Base-by-base conservation (phyloP, 2,888 invertebrate species). In the Aproaerema taeniolella region DNA sequence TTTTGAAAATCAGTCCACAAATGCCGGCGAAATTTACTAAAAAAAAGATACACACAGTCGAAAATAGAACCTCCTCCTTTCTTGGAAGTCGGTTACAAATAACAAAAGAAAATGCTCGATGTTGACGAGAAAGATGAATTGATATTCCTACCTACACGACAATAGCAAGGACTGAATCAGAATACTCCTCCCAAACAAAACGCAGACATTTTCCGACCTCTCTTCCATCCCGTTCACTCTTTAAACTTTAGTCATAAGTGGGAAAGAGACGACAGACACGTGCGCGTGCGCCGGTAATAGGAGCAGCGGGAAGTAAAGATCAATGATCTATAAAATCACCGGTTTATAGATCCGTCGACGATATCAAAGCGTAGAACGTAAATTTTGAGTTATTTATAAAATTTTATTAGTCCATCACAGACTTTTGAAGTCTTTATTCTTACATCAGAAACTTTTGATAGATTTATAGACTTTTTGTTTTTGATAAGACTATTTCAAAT, bases 311-410 rank as follows among this genome's bases (percentile, higher is more conserved):
- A 36, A 17, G 42, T 34, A 43, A 56, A 56, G 59, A 58, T 58
- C 58, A 58, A 58, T 58, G 57, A 53, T 58, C 59, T 56, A 58
- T 58, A 49, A 58, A 58, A 39, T 32, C 7, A 17, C 37, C 16
- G 31, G 2, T 17, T 24, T 33, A 33, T 32, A 11, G 39, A 33
- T 39, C 32, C n/a, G 15, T 13, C 33, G 39, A 39, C 32, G 29
- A 11, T 15, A 15, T 31, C 31, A 17, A 7, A 20, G n/a, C 30
- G 30, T 8, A 7, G 30, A 30, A 14, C 12, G 13, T 30, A 30
- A 30, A 30, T 32, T 2, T n/a, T n/a, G 17, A 17, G 10, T 20
- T 32, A 32, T 32, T 16, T 32, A 9, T 32, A 20, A n/a, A 31
- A 20, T 14, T 30, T 30, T 30, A 30, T 28, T 10, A 30, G 14